Evolutionary conservation across 2,888 invertebrate genomes (phyloP).

Genomic region (Serrognathus titanus): DNA sequence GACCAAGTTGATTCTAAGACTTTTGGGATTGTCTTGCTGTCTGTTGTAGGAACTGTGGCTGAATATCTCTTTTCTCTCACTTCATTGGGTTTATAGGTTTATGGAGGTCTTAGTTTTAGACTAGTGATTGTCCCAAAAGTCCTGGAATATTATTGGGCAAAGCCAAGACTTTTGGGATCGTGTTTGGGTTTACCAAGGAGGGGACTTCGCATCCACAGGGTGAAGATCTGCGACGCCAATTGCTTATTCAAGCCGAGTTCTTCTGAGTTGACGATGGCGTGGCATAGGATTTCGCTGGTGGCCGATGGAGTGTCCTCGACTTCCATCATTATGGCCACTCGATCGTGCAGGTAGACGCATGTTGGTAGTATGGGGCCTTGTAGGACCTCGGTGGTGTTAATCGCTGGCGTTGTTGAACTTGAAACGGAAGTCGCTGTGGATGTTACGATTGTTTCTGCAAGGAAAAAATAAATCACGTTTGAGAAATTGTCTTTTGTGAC

Average conservation of each 20-base stretch:
- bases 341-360: constrained; percentile 80
- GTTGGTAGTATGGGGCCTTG: constrained; percentile 56
- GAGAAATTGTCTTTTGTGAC: too few relatives aligned
- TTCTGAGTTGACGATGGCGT: constrained; percentile 66
- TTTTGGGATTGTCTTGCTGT: constrained; percentile 51
- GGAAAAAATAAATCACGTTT: neutral
- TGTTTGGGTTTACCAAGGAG: constrained; percentile 62
- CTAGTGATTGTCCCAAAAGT: too few relatives aligned
- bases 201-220: constrained; percentile 92
- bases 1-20: too few relatives aligned
- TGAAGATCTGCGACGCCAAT: constrained; percentile 79
- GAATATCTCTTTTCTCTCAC: constrained; percentile 76
- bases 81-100: constrained; percentile 77
- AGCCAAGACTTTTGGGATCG: too few relatives aligned
- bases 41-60: constrained; percentile 72
- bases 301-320: constrained; percentile 72
- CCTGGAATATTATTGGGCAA: too few relatives aligned
- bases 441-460: neutral
- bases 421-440: neutral
- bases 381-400: constrained; percentile 25
- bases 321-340: constrained; percentile 77
- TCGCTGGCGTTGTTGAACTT: constrained; percentile 6
- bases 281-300: constrained; percentile 56
- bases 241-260: constrained; percentile 77
- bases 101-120: constrained; percentile 9